These are phyloP conservation scores for Epiblema foenella DNA, from an alignment of 2,888 invertebrate species.

Conservation along the genomic window DNA sequence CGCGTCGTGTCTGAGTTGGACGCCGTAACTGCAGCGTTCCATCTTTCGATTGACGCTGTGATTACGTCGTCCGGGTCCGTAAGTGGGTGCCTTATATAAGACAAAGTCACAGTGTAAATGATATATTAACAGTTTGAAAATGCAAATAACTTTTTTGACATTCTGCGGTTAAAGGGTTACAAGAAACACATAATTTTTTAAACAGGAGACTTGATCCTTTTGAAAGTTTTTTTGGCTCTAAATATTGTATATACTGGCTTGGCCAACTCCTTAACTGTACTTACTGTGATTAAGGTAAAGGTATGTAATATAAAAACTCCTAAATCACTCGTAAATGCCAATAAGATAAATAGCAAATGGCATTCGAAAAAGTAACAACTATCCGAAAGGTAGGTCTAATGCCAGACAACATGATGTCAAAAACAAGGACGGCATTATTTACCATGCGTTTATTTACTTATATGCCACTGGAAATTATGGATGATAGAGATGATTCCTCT, in stretches of 20 bases:
- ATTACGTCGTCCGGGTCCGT: too few relatives aligned
- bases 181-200: not conserved
- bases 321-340: slow-evolving; percentile 39
- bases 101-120: too few relatives aligned
- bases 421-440: slow-evolving; percentile 40
- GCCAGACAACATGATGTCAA: slow-evolving; percentile 31
- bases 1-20: too few relatives aligned
- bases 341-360: slow-evolving; percentile 34
- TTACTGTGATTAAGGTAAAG: slow-evolving; percentile 28
- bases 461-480: slow-evolving; percentile 22
- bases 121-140: too few relatives aligned
- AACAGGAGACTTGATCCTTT: not conserved
- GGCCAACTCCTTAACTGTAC: slow-evolving; percentile 40
- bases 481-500: not conserved
- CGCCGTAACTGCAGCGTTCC: too few relatives aligned
- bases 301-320: slow-evolving; percentile 33
- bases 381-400: slow-evolving; percentile 24
- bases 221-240: slow-evolving; percentile 38
- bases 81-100: too few relatives aligned
- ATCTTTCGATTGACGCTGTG: too few relatives aligned
- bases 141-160: too few relatives aligned
- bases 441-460: slow-evolving; percentile 27
- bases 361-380: slow-evolving; percentile 31
- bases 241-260: slow-evolving; percentile 41
- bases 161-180: too few relatives aligned